phyloP scores from a whole-genome alignment of 2,797 vertebrate genomes.

The Tympanoctomys barrerae region DNA sequence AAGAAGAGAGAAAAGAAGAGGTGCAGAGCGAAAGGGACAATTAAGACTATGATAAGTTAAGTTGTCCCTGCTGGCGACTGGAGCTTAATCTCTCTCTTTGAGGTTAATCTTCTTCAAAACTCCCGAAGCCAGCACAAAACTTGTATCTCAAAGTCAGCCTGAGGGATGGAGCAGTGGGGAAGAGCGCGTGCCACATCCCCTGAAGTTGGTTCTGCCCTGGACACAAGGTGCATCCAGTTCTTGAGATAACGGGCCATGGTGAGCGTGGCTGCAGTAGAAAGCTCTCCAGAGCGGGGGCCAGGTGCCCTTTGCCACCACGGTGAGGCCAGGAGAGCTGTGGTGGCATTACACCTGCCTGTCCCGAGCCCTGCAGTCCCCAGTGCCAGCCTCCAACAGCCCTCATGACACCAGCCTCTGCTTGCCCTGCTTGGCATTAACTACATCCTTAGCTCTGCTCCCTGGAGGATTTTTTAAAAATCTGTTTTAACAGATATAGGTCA shows the following conservation, averaged over 20 bases:
- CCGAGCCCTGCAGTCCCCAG: neutral
- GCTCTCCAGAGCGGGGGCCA: neutral
- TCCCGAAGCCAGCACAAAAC: neutral
- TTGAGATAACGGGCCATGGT: neutral
- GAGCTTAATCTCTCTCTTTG: neutral
- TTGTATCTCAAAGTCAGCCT: neutral
- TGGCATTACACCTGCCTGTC: neutral
- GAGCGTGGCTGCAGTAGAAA: neutral
- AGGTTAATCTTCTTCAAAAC: conserved; percentile 11
- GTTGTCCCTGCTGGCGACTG: neutral
- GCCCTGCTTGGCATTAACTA: neutral
- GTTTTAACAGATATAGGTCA: neutral
- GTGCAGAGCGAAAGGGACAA: neutral
- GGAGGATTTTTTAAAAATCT: neutral
- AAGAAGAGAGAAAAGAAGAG: neutral
- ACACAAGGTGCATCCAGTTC: neutral
- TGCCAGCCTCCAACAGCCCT: neutral
- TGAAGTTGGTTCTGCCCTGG: neutral
- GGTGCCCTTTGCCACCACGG: neutral
- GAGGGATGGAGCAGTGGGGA: neutral
- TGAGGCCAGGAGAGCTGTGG: neutral
- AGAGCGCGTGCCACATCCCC: neutral
- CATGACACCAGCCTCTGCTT: neutral
- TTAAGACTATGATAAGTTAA: neutral
- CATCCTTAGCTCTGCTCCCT: neutral